A percentile compares a stretch with the other conserved stretches of the same genome.
phyloP scores from a whole-genome alignment of 2,888 invertebrate genomes.

The Epiperipatus broadwayi region DNA sequence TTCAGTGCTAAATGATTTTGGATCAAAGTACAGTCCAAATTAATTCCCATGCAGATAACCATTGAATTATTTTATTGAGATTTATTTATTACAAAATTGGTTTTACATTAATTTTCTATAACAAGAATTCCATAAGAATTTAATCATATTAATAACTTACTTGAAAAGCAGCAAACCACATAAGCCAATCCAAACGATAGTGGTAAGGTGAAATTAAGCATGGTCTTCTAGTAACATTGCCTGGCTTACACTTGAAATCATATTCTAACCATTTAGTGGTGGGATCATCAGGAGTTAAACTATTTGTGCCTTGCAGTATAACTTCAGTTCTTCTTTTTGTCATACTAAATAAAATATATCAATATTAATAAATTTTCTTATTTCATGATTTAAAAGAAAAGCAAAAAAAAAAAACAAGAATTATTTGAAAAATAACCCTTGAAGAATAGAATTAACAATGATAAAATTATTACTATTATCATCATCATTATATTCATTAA shows the following conservation, averaged over 20 bases:
- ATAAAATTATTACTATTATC: no score
- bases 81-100: no score
- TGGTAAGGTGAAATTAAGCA: slow-evolving; percentile 32
- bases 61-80: no score
- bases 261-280: slow-evolving; percentile 28
- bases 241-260: slow-evolving; percentile 33
- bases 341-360: slow-evolving; percentile 20
- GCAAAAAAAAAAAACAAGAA: background rate
- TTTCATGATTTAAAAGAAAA: background rate
- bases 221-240: slow-evolving; percentile 24
- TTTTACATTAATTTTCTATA: background rate
- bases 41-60: no score
- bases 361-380: background rate
- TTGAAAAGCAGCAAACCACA: slow-evolving; percentile 33
- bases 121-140: background rate
- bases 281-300: slow-evolving; percentile 20
- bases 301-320: slow-evolving; percentile 28
- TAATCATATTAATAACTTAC: slow-evolving; percentile 17
- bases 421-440: background rate
- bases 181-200: slow-evolving; percentile 31
- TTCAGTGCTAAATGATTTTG: no score
- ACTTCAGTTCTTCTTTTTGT: slow-evolving; percentile 30
- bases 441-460: background rate
- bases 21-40: no score
- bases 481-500: no score